Percentiles rank a stretch among this genome's conserved stretches.
These are phyloP conservation scores for Spinus pinus DNA, from an alignment of 2,797 vertebrate genomes.

Conservation along the genomic window DNA sequence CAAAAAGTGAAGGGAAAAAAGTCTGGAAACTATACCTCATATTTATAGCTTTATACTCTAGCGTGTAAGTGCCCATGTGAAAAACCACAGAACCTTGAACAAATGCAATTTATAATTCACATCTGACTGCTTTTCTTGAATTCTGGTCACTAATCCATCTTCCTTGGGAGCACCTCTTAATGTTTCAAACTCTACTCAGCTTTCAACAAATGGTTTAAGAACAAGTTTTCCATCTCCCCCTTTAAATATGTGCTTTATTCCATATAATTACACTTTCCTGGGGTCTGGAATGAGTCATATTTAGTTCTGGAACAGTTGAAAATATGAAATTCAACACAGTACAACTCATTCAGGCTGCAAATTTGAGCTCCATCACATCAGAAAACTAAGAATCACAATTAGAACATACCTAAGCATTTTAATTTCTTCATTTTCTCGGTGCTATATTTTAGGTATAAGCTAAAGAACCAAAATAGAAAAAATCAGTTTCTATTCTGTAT, in stretches of 20 bases:
- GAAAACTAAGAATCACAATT: not conserved
- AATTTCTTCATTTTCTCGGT: not conserved
- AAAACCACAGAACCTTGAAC: not conserved
- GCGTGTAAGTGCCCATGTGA: not conserved
- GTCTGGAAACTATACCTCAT: not conserved
- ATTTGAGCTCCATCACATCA: not conserved
- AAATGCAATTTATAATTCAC: slow-evolving; percentile 13
- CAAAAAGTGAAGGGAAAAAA: not conserved
- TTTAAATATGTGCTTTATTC: not conserved
- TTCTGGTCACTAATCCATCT: slow-evolving; percentile 23
- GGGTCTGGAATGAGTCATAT: not conserved
- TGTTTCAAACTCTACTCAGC: not conserved
- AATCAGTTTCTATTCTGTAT: not conserved
- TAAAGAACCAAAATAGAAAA: not conserved
- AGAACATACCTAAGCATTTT: not conserved
- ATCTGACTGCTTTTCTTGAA: slow-evolving; percentile 14
- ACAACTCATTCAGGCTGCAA: not conserved
- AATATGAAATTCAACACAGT: not conserved
- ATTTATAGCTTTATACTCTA: not conserved
- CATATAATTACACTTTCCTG: not conserved
- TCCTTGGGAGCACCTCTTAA: not conserved
- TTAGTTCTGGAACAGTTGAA: not conserved
- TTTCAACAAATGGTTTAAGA: slow-evolving; percentile 30
- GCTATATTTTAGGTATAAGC: not conserved
- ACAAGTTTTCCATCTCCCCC: not conserved